Conservation (phyloP, 2,113 vertebrate species). For the Cavia porcellus region DNA sequence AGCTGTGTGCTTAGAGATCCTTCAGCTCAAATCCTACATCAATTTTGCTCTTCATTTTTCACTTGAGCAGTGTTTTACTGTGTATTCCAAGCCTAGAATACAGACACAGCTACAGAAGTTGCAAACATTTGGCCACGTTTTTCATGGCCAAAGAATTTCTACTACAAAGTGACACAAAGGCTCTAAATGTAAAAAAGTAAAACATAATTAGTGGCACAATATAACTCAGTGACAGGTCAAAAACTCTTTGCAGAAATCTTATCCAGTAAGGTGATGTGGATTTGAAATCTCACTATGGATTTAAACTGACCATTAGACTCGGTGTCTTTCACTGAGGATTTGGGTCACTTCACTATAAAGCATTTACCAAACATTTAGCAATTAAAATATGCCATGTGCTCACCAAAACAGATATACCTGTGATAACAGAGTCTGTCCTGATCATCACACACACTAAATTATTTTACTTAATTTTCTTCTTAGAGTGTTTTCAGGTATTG, state of each 20-base stretch:
- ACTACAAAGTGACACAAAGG: neutral
- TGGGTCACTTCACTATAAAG: neutral
- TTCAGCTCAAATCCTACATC: neutral
- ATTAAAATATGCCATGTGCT: neutral
- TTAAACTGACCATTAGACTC: neutral
- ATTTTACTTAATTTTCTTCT: neutral
- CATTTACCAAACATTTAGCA: neutral
- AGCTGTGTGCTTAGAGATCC: neutral
- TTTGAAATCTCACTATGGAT: neutral
- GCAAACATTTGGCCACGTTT: neutral
- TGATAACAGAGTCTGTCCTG: neutral
- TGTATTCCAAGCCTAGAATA: neutral
- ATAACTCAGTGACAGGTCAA: neutral
- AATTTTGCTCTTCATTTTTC: neutral
- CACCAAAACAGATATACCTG: neutral
- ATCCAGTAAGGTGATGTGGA: neutral
- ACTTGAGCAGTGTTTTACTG: neutral
- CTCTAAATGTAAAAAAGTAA: neutral
- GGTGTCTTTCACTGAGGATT: neutral
- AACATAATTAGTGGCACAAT: neutral
- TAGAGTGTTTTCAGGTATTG: neutral
- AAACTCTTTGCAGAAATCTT: neutral
- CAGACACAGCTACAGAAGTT: neutral
- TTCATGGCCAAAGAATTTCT: neutral
- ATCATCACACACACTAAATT: neutral